A percentile compares a stretch with the other conserved stretches of the same genome.
Conservation (phyloP, 2,113 vertebrate genomes). For the Nettapus auritus region DNA sequence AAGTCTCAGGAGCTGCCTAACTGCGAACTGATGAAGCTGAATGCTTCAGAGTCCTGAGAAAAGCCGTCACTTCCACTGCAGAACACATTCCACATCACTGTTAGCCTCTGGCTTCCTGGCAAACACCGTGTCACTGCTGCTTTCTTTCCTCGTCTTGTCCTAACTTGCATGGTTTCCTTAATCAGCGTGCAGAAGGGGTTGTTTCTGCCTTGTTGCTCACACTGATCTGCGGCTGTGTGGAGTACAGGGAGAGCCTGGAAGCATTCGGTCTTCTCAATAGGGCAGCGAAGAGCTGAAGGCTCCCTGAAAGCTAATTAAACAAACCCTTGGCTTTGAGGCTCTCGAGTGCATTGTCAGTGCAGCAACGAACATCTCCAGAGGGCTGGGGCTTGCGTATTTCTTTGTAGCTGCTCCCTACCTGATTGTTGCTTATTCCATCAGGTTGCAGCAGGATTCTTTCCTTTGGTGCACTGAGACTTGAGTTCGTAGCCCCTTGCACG, state of each 20-base stretch:
- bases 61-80: not conserved
- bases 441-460: not conserved
- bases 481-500: accelerated
- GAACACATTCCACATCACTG: accelerated
- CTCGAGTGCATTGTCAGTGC: accelerated
- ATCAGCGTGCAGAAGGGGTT: accelerated
- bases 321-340: not conserved
- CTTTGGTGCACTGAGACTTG: accelerated
- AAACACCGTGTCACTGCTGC: accelerated
- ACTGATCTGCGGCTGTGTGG: accelerated
- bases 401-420: accelerated
- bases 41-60: accelerated
- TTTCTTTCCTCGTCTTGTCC: accelerated
- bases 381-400: accelerated
- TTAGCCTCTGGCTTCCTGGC: not conserved
- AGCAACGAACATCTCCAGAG: accelerated
- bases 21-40: accelerated
- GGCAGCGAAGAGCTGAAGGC: not conserved
- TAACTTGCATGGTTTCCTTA: accelerated
- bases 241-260: accelerated
- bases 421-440: accelerated
- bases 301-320: not conserved
- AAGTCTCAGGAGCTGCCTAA: accelerated
- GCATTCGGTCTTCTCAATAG: not conserved
- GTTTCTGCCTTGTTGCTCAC: not conserved